phyloP scores from a whole-genome alignment of 2,113 vertebrate species.

The Peromyscus californicus region DNA sequence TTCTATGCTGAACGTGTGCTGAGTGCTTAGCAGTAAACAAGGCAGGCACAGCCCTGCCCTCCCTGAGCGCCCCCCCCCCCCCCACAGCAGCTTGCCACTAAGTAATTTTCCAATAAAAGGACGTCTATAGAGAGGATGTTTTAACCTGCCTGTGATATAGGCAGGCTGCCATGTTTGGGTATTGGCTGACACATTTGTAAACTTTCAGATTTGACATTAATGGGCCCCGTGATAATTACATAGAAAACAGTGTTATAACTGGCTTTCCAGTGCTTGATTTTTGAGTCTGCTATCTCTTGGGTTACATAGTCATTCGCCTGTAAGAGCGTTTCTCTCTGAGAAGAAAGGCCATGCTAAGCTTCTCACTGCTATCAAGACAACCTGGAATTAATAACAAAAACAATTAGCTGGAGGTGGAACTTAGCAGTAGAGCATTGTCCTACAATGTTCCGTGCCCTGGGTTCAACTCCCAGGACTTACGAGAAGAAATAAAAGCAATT shows the following conservation, averaged over 20 bases:
- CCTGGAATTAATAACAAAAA: background rate
- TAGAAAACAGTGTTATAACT: background rate
- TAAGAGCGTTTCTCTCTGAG: background rate
- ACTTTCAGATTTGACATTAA: background rate
- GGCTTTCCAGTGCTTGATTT: background rate
- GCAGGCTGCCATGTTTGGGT: background rate
- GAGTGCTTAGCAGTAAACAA: background rate
- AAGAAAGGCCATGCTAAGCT: background rate
- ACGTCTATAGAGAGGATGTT: background rate
- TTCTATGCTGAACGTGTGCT: background rate
- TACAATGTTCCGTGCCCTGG: background rate
- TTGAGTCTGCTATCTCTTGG: background rate
- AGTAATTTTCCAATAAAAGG: background rate
- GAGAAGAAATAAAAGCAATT: background rate
- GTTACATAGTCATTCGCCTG: background rate
- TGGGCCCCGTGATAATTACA: background rate
- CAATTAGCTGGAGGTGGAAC: background rate
- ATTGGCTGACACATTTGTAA: background rate
- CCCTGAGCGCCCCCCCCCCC: too few species aligned
- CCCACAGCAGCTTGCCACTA: background rate
- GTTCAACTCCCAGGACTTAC: background rate
- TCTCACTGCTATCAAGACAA: background rate
- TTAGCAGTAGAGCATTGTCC: background rate
- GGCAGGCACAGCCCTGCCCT: background rate
- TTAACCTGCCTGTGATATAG: background rate